phyloP scores from a whole-genome alignment of 2,797 vertebrate genomes.

The Muraenolepis orangiensis region DNA sequence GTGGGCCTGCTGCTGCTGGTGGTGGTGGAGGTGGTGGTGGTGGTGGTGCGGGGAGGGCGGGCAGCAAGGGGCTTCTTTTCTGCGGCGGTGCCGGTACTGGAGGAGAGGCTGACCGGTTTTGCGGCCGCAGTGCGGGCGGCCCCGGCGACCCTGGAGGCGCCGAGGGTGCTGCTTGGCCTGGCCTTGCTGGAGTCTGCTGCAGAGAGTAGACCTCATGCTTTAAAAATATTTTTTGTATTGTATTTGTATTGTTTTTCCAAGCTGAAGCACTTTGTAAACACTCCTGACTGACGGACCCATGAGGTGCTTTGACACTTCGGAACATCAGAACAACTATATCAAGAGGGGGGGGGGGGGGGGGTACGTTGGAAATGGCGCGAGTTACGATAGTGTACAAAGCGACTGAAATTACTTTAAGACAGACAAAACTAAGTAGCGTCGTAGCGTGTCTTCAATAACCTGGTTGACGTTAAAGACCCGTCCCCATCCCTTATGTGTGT shows the following conservation, averaged over 20 bases:
- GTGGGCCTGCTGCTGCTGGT: conserved; percentile 34
- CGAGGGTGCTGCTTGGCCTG: conserved; percentile 66
- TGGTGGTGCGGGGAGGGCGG: conserved; percentile 52
- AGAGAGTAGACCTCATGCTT: not conserved
- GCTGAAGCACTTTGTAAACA: not conserved
- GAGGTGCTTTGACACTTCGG: no score
- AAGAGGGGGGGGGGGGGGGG: no score
- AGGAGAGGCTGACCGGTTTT: conserved; percentile 56
- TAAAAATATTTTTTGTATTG: not conserved
- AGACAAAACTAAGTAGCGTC: not conserved
- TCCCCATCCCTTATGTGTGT: conserved; percentile 1
- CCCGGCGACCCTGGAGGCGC: conserved; percentile 44
- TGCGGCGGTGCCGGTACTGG: conserved; percentile 6
- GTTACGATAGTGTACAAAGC: no score
- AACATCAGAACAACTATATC: no score
- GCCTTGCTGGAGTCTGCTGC: conserved; percentile 73
- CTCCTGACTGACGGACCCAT: not conserved
- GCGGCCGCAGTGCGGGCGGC: conserved; percentile 47
- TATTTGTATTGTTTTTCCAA: not conserved
- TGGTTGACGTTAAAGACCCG: no score
- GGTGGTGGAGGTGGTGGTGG: conserved; percentile 30
- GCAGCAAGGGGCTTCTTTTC: conserved; percentile 73
- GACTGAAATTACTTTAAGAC: not conserved
- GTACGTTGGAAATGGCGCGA: no score
- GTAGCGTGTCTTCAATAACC: no score